phyloP scores from a whole-genome alignment of 92 coral and sea anemone genomes.

The Phenganax subtilis region DNA sequence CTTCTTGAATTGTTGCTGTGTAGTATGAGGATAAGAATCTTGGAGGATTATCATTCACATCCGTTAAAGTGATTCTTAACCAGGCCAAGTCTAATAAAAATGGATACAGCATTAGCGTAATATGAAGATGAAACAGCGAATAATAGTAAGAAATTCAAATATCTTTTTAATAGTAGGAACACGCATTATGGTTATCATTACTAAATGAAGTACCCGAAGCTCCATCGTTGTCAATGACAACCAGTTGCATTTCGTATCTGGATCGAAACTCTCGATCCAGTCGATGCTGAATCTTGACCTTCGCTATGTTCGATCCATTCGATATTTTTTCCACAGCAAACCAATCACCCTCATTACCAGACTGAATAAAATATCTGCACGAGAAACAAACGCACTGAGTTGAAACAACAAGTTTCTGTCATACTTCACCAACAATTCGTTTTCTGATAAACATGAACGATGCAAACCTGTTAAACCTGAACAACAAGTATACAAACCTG shows the following conservation, averaged over 20 bases:
- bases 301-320: constrained; percentile 1
- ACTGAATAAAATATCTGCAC: neutral
- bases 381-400: neutral
- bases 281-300: constrained; percentile 12
- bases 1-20: constrained; percentile 62
- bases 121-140: neutral
- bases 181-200: too few relatives aligned
- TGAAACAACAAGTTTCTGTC: neutral
- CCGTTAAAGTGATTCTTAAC: constrained; percentile 62
- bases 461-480: too few relatives aligned
- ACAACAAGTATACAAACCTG: neutral
- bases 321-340: constrained; percentile 10
- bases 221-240: constrained; percentile 5
- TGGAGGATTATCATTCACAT: constrained; percentile 86
- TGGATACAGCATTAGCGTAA: neutral
- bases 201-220: neutral
- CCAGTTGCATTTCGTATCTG: constrained; percentile 24
- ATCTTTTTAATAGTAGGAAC: too few relatives aligned
- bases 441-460: too few relatives aligned
- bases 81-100: constrained; percentile 36
- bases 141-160: neutral
- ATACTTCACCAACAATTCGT: too few relatives aligned
- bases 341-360: constrained; percentile 32
- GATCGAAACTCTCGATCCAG: constrained; percentile 32
- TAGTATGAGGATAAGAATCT: constrained; percentile 63